Percentiles rank a stretch among this genome's conserved stretches.
Conservation (phyloP, 2,888 invertebrate species). For the Rhagium mordax region DNA sequence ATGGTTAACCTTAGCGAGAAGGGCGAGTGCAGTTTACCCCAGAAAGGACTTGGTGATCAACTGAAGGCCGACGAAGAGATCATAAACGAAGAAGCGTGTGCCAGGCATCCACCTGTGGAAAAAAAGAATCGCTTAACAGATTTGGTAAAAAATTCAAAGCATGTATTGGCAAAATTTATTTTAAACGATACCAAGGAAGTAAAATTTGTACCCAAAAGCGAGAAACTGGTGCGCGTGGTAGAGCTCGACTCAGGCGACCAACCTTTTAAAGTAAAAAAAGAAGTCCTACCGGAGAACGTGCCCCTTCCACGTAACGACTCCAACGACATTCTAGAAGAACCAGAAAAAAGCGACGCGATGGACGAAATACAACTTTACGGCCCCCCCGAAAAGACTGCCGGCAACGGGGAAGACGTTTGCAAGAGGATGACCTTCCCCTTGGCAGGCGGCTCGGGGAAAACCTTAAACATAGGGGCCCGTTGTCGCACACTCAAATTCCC, state of each 20-base stretch:
- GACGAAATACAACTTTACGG: constrained; percentile 49
- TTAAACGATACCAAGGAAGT: constrained; percentile 61
- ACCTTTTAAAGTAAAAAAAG: constrained; percentile 37
- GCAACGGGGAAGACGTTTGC: constrained; percentile 29
- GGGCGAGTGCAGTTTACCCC: constrained; percentile 6
- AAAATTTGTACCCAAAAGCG: constrained; percentile 45
- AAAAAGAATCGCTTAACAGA: constrained; percentile 69
- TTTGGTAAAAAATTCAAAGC: constrained; percentile 67
- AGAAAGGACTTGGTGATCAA: constrained; percentile 56
- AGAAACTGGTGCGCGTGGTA: constrained; percentile 48
- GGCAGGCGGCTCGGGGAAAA: constrained; percentile 49
- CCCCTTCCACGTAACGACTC: constrained; percentile 49
- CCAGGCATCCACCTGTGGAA: constrained; percentile 64
- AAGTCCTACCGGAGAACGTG: constrained; percentile 44
- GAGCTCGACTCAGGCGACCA: constrained; percentile 48
- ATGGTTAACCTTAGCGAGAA: background rate
- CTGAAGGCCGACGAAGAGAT: constrained; percentile 47
- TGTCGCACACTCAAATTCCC: constrained; percentile 53
- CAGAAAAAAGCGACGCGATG: constrained; percentile 41
- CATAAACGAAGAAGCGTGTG: constrained; percentile 41
- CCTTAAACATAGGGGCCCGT: constrained; percentile 45
- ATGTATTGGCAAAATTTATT: constrained; percentile 58
- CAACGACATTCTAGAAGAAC: constrained; percentile 35
- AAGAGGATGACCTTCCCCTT: constrained; percentile 58
- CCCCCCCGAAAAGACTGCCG: constrained; percentile 23